Conservation (phyloP, 1,140 invertebrate species). For the Aphis gossypii region DNA sequence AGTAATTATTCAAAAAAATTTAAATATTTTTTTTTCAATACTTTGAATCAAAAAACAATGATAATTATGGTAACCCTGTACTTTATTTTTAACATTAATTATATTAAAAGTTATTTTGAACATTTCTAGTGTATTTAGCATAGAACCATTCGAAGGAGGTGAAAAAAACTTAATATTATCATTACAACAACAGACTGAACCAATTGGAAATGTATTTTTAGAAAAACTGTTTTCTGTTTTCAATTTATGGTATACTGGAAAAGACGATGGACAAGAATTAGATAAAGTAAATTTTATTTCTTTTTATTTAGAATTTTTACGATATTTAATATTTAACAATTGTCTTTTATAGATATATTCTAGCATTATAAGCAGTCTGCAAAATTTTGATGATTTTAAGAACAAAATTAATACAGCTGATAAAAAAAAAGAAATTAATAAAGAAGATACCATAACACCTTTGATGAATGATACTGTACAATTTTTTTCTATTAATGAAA, state of each 20-base stretch:
- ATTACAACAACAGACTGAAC: constrained; percentile 29
- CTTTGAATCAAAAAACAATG: background rate
- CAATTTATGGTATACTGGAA: constrained; percentile 47
- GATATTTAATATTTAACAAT: background rate
- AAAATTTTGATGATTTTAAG: background rate
- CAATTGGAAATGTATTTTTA: constrained; percentile 6
- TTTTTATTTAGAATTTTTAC: background rate
- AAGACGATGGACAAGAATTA: constrained; percentile 36
- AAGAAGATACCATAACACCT: background rate
- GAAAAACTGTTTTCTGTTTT: constrained; percentile 38
- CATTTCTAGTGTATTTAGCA: constrained; percentile 37
- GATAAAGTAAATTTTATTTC: constrained; percentile 30
- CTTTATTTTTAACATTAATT: background rate
- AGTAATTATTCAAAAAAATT: too few species aligned
- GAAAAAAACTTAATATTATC: constrained; percentile 46
- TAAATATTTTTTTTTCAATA: background rate
- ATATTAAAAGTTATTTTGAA: background rate
- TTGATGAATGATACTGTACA: background rate
- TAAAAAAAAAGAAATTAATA: background rate
- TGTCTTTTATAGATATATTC: constrained; percentile 29
- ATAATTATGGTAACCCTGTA: background rate
- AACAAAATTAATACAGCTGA: background rate
- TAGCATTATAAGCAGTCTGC: background rate
- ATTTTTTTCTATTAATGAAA: background rate
- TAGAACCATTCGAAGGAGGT: constrained; percentile 52